Evolutionary conservation across 2,113 vertebrate genomes (phyloP).

Genomic region (cat (Felis catus)): DNA sequence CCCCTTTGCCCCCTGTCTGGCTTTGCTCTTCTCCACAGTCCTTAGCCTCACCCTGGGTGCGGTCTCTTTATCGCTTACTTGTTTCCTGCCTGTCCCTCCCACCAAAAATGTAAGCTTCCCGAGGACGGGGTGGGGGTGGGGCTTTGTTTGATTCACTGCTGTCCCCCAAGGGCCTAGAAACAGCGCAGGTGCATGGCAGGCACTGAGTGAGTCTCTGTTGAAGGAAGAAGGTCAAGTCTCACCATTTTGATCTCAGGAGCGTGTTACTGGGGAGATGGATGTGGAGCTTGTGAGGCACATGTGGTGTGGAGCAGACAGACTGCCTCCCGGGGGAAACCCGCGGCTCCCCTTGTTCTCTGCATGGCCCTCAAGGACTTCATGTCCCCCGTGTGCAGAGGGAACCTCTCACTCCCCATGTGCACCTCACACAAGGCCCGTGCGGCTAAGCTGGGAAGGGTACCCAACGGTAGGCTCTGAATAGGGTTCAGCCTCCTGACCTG

Average conservation of each 20-base stretch:
- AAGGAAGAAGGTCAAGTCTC: background rate
- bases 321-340: background rate
- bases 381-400: rapidly evolving
- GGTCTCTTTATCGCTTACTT: no score
- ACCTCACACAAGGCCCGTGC: background rate
- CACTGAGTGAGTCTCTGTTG: background rate
- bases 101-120: background rate
- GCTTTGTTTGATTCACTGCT: background rate
- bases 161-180: background rate
- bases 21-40: rapidly evolving
- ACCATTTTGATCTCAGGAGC: background rate
- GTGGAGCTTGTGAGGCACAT: background rate
- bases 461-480: background rate
- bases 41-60: background rate
- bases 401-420: background rate
- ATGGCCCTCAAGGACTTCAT: background rate
- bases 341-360: background rate
- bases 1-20: background rate
- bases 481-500: background rate
- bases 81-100: background rate
- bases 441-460: no score
- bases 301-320: background rate
- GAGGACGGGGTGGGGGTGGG: background rate
- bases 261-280: background rate
- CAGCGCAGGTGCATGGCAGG: background rate